Conservation (phyloP, 1,140 invertebrate species). For the Hycleus phaleratus region DNA sequence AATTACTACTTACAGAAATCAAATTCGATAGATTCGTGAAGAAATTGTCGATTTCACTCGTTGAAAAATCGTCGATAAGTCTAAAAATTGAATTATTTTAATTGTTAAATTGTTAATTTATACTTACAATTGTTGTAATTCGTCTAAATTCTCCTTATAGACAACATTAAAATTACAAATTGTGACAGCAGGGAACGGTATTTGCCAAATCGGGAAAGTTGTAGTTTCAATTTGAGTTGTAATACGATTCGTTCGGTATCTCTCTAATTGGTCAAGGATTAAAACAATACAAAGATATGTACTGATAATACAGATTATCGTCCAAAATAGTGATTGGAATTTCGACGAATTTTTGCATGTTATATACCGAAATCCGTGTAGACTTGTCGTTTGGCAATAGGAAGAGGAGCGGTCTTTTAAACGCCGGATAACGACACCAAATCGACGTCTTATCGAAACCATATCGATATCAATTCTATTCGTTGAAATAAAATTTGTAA, state of each 20-base stretch:
- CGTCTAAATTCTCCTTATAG: constrained; percentile 23
- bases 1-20: background rate
- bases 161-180: constrained; percentile 49
- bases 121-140: constrained; percentile 13
- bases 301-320: constrained; percentile 2
- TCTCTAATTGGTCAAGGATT: constrained; percentile 6
- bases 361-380: constrained; percentile 17
- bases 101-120: background rate
- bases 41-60: constrained; percentile 5
- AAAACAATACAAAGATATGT: constrained; percentile 10
- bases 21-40: constrained; percentile 14
- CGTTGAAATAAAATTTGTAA: too few species aligned
- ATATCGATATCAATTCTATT: too few species aligned
- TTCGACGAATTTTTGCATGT: constrained; percentile 2
- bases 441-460: too few species aligned
- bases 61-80: background rate
- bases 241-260: constrained; percentile 10
- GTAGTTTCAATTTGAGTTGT: constrained; percentile 41
- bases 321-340: constrained; percentile 9
- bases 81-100: background rate
- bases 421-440: background rate
- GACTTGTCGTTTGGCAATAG: constrained; percentile 8
- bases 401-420: background rate
- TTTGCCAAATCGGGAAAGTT: constrained; percentile 43
- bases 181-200: constrained; percentile 48